Evolutionary conservation across 2,888 invertebrate species (phyloP), one percentile per base, ranked within the genome.

Genomic region (Rosalia funebris): DNA sequence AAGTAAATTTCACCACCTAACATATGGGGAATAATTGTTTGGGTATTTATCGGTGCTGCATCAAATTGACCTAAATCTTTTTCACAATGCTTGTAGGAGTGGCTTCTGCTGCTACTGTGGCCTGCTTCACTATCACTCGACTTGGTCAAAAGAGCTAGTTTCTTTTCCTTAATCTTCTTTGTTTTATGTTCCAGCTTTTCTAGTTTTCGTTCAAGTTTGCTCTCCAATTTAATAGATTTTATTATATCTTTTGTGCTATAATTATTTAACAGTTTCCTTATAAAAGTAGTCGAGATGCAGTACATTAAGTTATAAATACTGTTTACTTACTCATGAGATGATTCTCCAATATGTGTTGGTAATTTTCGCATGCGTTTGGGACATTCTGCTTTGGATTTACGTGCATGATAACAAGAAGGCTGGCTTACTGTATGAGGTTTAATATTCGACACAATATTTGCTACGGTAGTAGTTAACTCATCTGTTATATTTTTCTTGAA

Each of bases 101-200:
- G 42, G 25, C 52, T 46, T 14, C 48, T 54, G 37, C 54, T 17
- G 31, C 9, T 52, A 32, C 60, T 57, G 1, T 20, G 52, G 44
- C 62, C 67, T 3, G 60, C 69, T 37, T 64, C 68, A 47, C 70
- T 73, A 42, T 72, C 77, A 53, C 71, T 75, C 9, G 71, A 69
- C 62, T 70, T 71, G 3, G 69, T 65, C 7, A 73, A 71, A 3
- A 79, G 65, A 3, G 75, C 74, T 58, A 75, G 50, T 66, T 81
- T 81, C 64, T 81, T 82, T 46, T 81, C 81, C 57, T 81, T 78
- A 16, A 81, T 75, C 60, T 80, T 80, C 55, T 78, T 77, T 1
- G 82, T 78, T 65, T 82, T 82, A 45, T 75, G 75, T 52, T 82
- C 82, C n/a, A 82, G 65, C 60, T 81, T 81, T 57, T 82, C 82